phyloP scores from a whole-genome alignment of 1,140 invertebrate species.

The Pseudomyrmex cubaensis region DNA sequence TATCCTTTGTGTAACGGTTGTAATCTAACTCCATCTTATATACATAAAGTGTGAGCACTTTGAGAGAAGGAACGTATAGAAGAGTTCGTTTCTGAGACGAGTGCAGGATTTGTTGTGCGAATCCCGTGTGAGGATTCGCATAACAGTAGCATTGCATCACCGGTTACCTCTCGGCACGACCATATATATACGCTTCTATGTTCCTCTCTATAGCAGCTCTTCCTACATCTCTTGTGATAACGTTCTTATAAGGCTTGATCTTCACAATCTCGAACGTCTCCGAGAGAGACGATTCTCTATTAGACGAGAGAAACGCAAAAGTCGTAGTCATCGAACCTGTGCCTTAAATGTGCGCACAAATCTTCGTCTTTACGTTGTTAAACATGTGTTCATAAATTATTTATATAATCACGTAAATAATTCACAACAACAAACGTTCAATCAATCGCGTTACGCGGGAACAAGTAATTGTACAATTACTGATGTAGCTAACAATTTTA shows the following conservation, averaged over 20 bases:
- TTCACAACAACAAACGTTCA: neutral
- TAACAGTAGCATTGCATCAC: constrained; percentile 73
- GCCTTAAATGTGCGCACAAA: constrained; percentile 55
- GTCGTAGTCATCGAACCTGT: constrained; percentile 39
- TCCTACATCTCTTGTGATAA: constrained; percentile 73
- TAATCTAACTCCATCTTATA: constrained; percentile 33
- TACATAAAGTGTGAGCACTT: neutral
- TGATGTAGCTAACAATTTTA: neutral
- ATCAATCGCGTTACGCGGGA: neutral
- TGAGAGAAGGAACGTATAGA: constrained; percentile 22
- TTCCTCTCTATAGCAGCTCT: constrained; percentile 57
- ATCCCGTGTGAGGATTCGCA: constrained; percentile 63
- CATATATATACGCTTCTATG: constrained; percentile 72
- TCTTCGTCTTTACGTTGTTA: neutral
- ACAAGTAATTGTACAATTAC: neutral
- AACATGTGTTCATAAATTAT: neutral
- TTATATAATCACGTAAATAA: neutral
- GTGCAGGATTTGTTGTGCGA: constrained; percentile 23
- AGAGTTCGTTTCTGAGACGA: constrained; percentile 50
- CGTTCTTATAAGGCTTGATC: constrained; percentile 75
- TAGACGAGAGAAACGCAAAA: constrained; percentile 39
- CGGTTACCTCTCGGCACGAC: constrained; percentile 55
- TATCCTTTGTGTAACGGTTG: constrained; percentile 18
- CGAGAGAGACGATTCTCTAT: neutral
- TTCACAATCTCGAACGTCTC: constrained; percentile 58